phyloP scores from a whole-genome alignment of 2,797 vertebrate genomes.

The Sebastes kiyomatsui region DNA sequence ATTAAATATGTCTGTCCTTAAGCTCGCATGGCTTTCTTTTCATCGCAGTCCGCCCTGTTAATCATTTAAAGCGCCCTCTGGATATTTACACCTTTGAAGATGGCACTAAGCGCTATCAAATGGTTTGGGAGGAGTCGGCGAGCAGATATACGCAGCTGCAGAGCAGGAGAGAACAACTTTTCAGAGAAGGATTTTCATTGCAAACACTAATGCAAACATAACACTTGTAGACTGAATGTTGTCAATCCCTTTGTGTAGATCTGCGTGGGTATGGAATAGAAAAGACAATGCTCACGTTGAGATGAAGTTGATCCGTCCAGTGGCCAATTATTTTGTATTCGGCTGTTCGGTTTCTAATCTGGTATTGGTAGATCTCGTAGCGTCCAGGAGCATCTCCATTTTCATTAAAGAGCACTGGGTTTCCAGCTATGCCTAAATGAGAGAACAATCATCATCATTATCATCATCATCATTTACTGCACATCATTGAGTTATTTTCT shows the following conservation, averaged over 20 bases:
- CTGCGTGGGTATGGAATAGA: background rate
- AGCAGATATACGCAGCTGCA: conserved; percentile 36
- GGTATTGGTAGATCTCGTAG: conserved; percentile 98
- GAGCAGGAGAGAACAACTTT: conserved; percentile 35
- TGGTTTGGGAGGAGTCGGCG: conserved; percentile 45
- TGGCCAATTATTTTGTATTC: conserved; percentile 97
- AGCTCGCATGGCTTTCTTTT: conserved; percentile 63
- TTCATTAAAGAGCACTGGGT: conserved; percentile 96
- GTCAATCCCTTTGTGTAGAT: background rate
- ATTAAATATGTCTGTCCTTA: conserved; percentile 65
- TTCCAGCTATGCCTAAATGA: conserved; percentile 91
- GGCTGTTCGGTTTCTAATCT: conserved; percentile 89
- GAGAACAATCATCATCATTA: conserved; percentile 26
- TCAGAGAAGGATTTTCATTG: conserved; percentile 23
- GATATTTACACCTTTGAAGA: conserved; percentile 77
- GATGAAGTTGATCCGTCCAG: conserved; percentile 93
- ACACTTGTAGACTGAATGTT: background rate
- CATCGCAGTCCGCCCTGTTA: conserved; percentile 60
- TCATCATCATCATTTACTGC: background rate
- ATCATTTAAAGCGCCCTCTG: conserved; percentile 71
- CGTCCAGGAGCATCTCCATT: conserved; percentile 96
- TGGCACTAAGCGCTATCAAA: conserved; percentile 52
- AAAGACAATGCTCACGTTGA: conserved; percentile 83
- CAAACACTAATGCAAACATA: conserved; percentile 7
- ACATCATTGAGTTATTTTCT: conserved; percentile 13